Base-by-base conservation (phyloP, 2,888 invertebrate species). In the Anthophora plumipes region DNA sequence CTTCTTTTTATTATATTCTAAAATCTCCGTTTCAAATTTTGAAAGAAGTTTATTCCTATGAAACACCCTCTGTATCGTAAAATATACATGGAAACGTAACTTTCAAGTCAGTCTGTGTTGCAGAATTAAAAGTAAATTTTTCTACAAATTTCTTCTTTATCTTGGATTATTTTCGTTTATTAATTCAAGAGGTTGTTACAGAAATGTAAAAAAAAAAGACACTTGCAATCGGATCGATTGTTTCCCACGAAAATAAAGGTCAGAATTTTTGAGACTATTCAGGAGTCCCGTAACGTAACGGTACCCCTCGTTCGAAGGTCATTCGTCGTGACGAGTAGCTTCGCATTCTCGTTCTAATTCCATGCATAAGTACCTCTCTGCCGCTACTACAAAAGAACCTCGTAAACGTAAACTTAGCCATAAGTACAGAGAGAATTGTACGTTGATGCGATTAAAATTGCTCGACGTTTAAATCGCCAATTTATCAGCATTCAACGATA, bases 251-350 rank as follows among this genome's bases (percentile, higher is more conserved):
- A 75, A 66, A 67, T 22, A 37, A 48, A 11, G 39, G 61, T n/a
- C 54, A 11, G 50, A 54, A 50, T 57, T 70, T 83, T 80, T 75
- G 4, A 64, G 57, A 74, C 57, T 67, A 41, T 52, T 60, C 57
- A 20, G 61, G 54, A 67, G 83, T 86, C 77, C 86, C 86, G 86
- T 71, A 86, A 86, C 31, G 1, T 86, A 86, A 86, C 86, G 86
- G 86, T 80, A 76, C 61, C 41, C 20, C 31, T 25, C 79, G 55
- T 80, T 80, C 80, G 85, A 83, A 86, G 85, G 85, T 81, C 80
- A 39, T 54, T 76, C 75, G 59, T 66, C 81, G 60, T 69, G 77
- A 82, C 72, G 85, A 81, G 39, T 72, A 72, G 55, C 37, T 66
- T 83, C 31, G 69, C 70, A 73, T 69, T 72, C 75, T 52, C 37